A percentile compares a stretch with the other conserved stretches of the same genome.
phyloP scores from a whole-genome alignment of 2,113 vertebrate genomes.

The Echinops telfairi region DNA sequence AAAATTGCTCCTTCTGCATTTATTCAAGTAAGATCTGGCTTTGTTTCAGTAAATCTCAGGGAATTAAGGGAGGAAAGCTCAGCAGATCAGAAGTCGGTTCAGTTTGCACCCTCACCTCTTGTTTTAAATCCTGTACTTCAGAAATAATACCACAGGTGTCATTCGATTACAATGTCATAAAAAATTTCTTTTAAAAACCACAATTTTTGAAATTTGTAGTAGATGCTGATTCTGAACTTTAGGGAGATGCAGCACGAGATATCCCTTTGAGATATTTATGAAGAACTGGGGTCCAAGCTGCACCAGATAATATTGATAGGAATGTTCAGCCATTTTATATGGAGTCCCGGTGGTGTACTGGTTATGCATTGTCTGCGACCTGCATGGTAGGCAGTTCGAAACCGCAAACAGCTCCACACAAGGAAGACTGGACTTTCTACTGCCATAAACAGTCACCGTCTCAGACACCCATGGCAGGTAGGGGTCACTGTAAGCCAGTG shows the following conservation, averaged over 20 bases:
- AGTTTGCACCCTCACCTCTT: not conserved
- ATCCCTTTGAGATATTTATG: not conserved
- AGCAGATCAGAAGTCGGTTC: not conserved
- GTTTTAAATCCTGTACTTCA: not conserved
- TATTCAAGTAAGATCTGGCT: constrained; percentile 82
- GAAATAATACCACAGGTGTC: not conserved
- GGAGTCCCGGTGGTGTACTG: no score
- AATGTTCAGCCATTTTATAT: not conserved
- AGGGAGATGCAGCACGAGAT: not conserved
- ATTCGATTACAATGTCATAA: not conserved
- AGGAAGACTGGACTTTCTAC: no score
- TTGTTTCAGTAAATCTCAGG: constrained; percentile 67
- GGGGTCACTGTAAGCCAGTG: no score
- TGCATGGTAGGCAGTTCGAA: no score
- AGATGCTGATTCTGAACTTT: constrained; percentile 1
- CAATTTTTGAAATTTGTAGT: not conserved
- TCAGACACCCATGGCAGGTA: no score
- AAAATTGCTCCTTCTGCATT: constrained; percentile 71
- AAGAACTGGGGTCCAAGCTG: not conserved
- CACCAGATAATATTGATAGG: not conserved
- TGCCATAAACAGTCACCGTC: no score
- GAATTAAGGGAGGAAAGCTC: constrained; percentile 39
- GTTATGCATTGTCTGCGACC: no score
- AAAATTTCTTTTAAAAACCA: no score
- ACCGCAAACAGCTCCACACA: no score